Evolutionary conservation across 1,140 invertebrate genomes (phyloP), one percentile per base, ranked within the genome.

Genomic region (Pseudobourletiella spinata): DNA sequence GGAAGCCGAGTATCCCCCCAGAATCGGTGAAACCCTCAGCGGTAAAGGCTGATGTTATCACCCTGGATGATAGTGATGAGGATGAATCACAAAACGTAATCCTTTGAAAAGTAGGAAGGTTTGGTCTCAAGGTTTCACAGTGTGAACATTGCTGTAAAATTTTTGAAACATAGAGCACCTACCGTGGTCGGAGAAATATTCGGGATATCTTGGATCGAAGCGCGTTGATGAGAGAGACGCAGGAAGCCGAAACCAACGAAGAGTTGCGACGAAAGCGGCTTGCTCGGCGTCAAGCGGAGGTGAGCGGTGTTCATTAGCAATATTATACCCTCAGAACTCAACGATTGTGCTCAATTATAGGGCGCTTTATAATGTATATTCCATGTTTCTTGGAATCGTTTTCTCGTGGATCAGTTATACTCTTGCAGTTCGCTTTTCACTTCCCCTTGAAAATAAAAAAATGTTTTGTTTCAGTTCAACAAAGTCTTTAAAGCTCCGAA

Each of bases 181-280:
- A 39, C n/a, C 32, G 32, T 11, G 32, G 32, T n/a, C 79, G 86
- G 50, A 92, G 89, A 73, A 88, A 92, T 71, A 92, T 93, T 67
- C 80, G 87, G 1, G 89, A 87, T 76, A 82, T 94, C 11, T 82
- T 91, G 70, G 84, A 84, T 59, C 84, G 87, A 64, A 86, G 87
- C 65, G 84, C 89, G 73, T 78, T 96, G 44, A 81, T 85, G 48
- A 82, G 85, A 64, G 81, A 80, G 35, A 97, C 95, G 0, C 88
- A 88, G 71, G 82, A 83, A 72, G 95, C 95, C 15, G 88, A 88
- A 28, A 84, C 86, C 70, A 86, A 90, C 68, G 95, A 99, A 75
- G 84, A 87, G 66, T 89, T 93, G 70, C 80, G 92, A 35, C 83
- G 89, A 55, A 87, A 86, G 69, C 82, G 93, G 74, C 90, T 98